phyloP scores from a whole-genome alignment of 2,113 vertebrate species.

The Psephotus haematonotus region DNA sequence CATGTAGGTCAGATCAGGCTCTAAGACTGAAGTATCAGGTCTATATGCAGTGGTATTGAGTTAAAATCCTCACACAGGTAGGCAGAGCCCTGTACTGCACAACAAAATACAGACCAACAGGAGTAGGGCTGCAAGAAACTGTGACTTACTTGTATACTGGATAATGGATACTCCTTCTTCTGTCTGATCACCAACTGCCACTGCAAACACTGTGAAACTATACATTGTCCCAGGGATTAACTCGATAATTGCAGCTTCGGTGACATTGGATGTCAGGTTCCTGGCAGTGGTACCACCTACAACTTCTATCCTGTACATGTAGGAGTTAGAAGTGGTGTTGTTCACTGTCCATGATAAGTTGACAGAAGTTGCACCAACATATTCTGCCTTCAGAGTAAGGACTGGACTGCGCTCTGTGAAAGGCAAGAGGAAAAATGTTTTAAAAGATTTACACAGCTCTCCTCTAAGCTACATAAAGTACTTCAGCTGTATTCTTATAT shows the following conservation, averaged over 20 bases:
- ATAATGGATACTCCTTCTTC: accelerated
- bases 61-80: background rate
- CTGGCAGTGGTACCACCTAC: accelerated
- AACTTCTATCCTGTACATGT: background rate
- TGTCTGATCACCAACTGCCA: accelerated
- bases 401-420: background rate
- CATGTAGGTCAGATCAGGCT: background rate
- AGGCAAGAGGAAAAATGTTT: background rate
- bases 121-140: accelerated
- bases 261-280: accelerated
- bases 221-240: background rate
- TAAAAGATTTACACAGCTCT: background rate
- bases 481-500: background rate
- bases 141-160: background rate
- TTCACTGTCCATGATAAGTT: background rate
- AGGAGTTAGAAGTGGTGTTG: accelerated
- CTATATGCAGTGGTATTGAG: background rate
- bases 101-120: background rate
- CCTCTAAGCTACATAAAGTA: background rate
- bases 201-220: background rate
- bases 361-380: background rate
- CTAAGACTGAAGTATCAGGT: background rate
- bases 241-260: accelerated
- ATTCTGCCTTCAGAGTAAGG: background rate
- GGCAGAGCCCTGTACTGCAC: background rate